Conservation (phyloP, 2,797 vertebrate genomes). For the Acanthis flammea region DNA sequence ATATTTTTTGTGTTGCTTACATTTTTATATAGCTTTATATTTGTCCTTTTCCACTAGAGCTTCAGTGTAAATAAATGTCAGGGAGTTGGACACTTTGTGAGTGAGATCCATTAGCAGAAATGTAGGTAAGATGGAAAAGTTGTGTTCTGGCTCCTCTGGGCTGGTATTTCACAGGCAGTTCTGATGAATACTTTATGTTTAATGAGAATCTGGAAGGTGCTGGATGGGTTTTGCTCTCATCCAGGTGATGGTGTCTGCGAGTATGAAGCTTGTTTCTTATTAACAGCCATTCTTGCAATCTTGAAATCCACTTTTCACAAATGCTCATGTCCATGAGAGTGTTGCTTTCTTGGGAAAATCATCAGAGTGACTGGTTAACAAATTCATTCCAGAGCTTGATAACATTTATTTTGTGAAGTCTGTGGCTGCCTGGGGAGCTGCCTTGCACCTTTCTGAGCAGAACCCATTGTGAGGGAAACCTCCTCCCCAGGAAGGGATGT, state of each 20-base stretch:
- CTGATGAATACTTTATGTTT: neutral
- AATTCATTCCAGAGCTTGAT: neutral
- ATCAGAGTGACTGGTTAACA: neutral
- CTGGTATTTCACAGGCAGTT: neutral
- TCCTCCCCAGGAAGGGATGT: neutral
- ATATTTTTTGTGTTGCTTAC: neutral
- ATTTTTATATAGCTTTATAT: neutral
- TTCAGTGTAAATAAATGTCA: neutral
- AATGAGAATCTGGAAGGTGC: neutral
- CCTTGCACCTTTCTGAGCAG: neutral
- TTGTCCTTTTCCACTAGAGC: neutral
- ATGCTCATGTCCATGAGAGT: neutral
- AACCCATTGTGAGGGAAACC: neutral
- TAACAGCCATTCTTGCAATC: neutral
- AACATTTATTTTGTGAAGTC: rapidly evolving
- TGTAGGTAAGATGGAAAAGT: neutral
- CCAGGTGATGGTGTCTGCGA: neutral
- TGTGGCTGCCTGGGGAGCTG: neutral
- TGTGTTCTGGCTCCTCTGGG: neutral
- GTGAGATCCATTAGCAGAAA: neutral
- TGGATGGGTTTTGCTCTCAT: neutral
- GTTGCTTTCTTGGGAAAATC: neutral
- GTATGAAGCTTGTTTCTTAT: neutral
- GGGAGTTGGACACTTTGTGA: neutral
- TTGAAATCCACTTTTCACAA: neutral